Evolutionary conservation across 2,113 vertebrate genomes (phyloP), one percentile per base, ranked within the genome.

Genomic region (Murina feae): DNA sequence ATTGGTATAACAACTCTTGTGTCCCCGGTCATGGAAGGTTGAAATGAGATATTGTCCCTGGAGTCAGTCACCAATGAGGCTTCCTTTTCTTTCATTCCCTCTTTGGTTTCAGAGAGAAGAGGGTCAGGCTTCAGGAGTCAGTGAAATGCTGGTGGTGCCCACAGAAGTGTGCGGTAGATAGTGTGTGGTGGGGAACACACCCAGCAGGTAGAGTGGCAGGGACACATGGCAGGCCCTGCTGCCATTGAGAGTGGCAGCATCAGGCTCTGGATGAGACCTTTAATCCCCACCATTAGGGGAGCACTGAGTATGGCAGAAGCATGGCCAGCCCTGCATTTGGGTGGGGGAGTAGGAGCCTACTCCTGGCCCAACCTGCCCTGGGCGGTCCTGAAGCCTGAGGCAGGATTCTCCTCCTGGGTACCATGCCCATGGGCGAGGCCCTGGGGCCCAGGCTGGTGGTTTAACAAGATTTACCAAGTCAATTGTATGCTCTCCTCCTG

Each of bases 341-440:
- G 51, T 10, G 7, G 32, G 53, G 37, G 28, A 16, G 16, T 10
- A 44, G 23, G 11, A 13, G 6, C 37, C 47, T 30, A 21, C 17
- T 35, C 9, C 58, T 39, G 28, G 6, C 17, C 9, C 47, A 4
- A 11, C 16, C 7, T 44, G 8, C 35, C 14, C 2, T 4, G 18
- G 17, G 21, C 39, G 28, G 4, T 0, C 58, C 25, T 5, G 58
- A 75, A 71, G 21, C 11, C 63, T 69, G 37, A 81, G 30, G 12
- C n/a, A 44, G 13, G 32, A 25, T 23, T 23, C 20, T 55, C 76
- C 21, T 79, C n/a, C n/a, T 23, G 6, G 51, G 5, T 11, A 18
- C 2, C 2, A 39, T 25, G n/a, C n/a, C 51, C 6, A 0, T n/a
- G 13, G 21, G 12, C 4, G 2, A 28, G 53, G 60, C 12, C 23